A percentile compares a stretch with the other conserved stretches of the same genome.
These are phyloP conservation scores for Lobophora halterata DNA, from an alignment of 2,888 invertebrate species.

Conservation along the genomic window DNA sequence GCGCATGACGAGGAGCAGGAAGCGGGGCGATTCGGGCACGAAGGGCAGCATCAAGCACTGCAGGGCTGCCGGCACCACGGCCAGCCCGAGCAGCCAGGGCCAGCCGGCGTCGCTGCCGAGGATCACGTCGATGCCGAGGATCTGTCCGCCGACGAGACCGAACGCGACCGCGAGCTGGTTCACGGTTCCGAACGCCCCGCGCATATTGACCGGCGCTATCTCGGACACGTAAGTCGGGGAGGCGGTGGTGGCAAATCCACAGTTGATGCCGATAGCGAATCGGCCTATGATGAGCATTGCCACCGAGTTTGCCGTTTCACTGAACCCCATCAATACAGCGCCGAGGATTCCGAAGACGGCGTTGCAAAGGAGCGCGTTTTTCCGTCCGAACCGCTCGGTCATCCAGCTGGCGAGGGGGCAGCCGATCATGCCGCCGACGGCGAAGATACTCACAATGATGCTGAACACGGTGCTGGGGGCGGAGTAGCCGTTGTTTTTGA, in stretches of 20 bases:
- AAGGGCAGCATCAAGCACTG: slow-evolving; percentile 67
- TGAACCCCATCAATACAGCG: slow-evolving; percentile 84
- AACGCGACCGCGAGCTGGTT: slow-evolving; percentile 75
- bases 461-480: slow-evolving; percentile 79
- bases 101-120: slow-evolving; percentile 70
- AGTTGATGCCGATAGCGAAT: slow-evolving; percentile 87
- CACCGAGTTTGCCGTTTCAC: slow-evolving; percentile 82
- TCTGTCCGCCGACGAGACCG: slow-evolving; percentile 66
- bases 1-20: slow-evolving; percentile 57
- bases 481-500: slow-evolving; percentile 77
- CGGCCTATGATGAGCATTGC: slow-evolving; percentile 87
- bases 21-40: slow-evolving; percentile 72
- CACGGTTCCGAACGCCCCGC: slow-evolving; percentile 75
- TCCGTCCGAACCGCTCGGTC: slow-evolving; percentile 85
- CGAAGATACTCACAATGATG: slow-evolving; percentile 87
- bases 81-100: slow-evolving; percentile 72
- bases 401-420: slow-evolving; percentile 88
- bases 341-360: slow-evolving; percentile 83
- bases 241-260: slow-evolving; percentile 81
- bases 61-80: slow-evolving; percentile 61
- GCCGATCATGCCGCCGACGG: slow-evolving; percentile 89
- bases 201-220: slow-evolving; percentile 62
- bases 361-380: slow-evolving; percentile 83
- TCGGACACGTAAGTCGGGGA: slow-evolving; percentile 78
- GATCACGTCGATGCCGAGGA: slow-evolving; percentile 71